Evolutionary conservation across 2,797 vertebrate species (phyloP), one percentile per base, ranked within the genome.

Genomic region (Discoglossus pictus): DNA sequence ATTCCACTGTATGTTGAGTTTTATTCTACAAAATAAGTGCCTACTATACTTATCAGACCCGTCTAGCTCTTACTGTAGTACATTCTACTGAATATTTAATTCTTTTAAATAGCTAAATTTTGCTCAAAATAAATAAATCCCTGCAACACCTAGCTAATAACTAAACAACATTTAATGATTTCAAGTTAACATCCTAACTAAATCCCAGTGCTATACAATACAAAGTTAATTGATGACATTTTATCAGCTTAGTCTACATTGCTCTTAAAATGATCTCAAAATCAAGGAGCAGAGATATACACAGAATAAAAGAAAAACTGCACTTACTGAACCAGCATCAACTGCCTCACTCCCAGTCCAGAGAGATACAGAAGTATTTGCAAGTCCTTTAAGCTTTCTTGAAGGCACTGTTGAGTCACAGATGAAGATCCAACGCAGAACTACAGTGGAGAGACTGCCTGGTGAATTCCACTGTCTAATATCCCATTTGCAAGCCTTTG

Each of bases 401-500:
- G 4, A 31, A 31, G 27, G 27, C 65, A 67, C 36, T 60, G 65
- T 67, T 20, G 46, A 59, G 18, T 60, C 44, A 67, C 35, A 18
- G 43, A 63, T 56, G 51, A 60, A 25, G 60, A 48, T 63, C 67
- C 60, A 69, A 40, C 46, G 52, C 52, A 56, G 51, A 56, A 52
- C 44, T 56, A 50, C 43, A 55, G 23, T 25, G 46, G 21, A 13
- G 46, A 50, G 13, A 44, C 47, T 51, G 44, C 35, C 54, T 47
- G 51, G 53, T 20, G 18, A 62, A 70, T 63, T 63, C 68, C 68
- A 63, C 31, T 50, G 60, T 44, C 52, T 63, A 42, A 58, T 56
- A 70, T 24, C 43, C 52, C 68, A 42, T 63, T 31, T 70, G 61
- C 67, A 70, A 70, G 68, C 52, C 60, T 56, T 64, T 70, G 52